Evolutionary conservation across 2,797 vertebrate genomes (phyloP).

Genomic region (Crocodylus rhombifer): DNA sequence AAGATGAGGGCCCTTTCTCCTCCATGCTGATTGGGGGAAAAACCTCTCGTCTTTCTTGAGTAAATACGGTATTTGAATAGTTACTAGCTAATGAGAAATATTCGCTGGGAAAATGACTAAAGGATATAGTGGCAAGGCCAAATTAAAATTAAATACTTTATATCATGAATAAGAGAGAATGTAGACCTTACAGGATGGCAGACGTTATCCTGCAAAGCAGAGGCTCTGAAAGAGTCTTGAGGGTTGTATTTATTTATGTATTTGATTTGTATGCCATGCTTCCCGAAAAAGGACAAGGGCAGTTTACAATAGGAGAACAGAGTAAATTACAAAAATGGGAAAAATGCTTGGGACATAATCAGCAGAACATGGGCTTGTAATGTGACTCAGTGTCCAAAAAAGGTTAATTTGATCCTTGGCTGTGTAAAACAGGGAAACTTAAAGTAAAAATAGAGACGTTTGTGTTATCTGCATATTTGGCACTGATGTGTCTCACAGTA

Average conservation of each 20-base stretch:
- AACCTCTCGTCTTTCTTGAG: too few species aligned
- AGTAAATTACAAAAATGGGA: too few species aligned
- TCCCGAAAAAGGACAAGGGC: too few species aligned
- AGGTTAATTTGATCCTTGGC: conserved; percentile 29
- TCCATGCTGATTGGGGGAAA: too few species aligned
- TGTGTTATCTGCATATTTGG: too few species aligned
- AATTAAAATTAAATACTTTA: background rate
- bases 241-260: background rate
- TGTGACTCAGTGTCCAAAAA: conserved; percentile 28
- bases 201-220: conserved; percentile 7
- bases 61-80: background rate
- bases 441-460: too few species aligned
- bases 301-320: too few species aligned
- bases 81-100: background rate
- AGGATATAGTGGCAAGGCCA: background rate
- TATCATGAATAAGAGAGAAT: background rate
- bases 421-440: conserved; percentile 26
- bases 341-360: background rate
- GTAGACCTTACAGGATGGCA: background rate
- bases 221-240: conserved; percentile 33
- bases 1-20: too few species aligned
- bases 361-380: conserved; percentile 31
- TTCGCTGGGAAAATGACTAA: background rate
- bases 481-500: too few species aligned
- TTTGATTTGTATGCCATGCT: too few species aligned